phyloP scores from a whole-genome alignment of 2,797 vertebrate species.

The Syngnathus rostellatus region DNA sequence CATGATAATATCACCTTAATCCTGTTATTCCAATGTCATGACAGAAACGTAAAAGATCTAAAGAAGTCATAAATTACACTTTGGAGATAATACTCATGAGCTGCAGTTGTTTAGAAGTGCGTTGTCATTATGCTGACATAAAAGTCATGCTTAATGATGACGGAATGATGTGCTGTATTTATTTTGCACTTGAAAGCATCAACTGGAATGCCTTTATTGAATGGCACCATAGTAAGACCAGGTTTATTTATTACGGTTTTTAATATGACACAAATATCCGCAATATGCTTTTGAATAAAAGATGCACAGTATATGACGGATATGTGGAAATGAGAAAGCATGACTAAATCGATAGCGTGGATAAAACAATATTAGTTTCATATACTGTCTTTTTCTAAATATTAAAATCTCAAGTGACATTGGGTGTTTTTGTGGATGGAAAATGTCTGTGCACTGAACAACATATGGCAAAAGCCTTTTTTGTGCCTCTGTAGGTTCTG shows the following conservation, averaged over 20 bases:
- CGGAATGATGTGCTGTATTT: not conserved
- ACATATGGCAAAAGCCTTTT: not conserved
- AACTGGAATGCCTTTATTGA: not conserved
- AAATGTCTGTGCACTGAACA: too few relatives aligned
- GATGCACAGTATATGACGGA: not conserved
- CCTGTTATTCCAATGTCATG: constrained; percentile 43
- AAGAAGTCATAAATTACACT: constrained; percentile 31
- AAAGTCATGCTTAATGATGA: constrained; percentile 12
- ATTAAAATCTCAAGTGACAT: not conserved
- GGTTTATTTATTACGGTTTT: not conserved
- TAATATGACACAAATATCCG: not conserved
- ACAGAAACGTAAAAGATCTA: constrained; percentile 29
- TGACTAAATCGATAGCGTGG: not conserved
- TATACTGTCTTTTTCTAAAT: not conserved
- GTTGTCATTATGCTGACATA: constrained; percentile 36
- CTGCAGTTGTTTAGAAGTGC: constrained; percentile 18
- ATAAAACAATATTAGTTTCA: not conserved
- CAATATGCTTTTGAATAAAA: not conserved
- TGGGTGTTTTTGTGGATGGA: not conserved
- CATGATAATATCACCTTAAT: constrained; percentile 32
- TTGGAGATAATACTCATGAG: not conserved
- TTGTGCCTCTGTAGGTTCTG: not conserved
- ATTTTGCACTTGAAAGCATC: not conserved
- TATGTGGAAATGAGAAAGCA: not conserved
- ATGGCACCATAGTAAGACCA: not conserved